Base-by-base conservation (phyloP, 2,888 invertebrate genomes). In the Augochlorella aurata region DNA sequence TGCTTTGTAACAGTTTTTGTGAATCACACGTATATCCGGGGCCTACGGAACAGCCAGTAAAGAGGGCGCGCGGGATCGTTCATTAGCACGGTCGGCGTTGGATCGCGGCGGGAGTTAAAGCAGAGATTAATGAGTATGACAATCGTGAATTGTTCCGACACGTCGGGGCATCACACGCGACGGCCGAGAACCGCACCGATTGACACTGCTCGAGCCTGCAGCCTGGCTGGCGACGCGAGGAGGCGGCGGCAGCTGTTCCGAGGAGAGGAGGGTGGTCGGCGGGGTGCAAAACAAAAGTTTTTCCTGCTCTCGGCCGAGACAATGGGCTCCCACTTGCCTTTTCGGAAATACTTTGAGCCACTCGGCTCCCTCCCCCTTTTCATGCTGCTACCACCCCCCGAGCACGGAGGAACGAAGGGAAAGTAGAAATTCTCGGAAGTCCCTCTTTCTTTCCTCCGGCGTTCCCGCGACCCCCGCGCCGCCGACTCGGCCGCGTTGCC, bases 321-420 rank as follows among this genome's bases (percentile, higher is more conserved):
- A 87, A 87, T 82, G 79, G 79, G 67, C 81, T 76, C 63, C 71
- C 73, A 76, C 79, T 83, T 82, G 76, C 81, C 82, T 85, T 85
- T 87, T 87, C 84, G 85, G 81, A 87, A 87, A 87, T 84, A 84
- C 76, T 85, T 85, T 77, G 71, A 76, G 77, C 73, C 77, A 77
- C 69, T 75, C 72, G 29, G 54, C 58, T 74, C 61, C 63, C 66
- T 61, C 49, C 76, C 54, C 68, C 61, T 58, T 70, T 65, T 74
- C 66, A 63, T 61, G 50, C 73, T 52, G 16, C 16, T 54, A 12
- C 68, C 75, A 45, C 54, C 65, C 45, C 16, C 47, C 10, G 68
- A 58, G 65, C 69, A 73, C 52, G 18, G 18, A 29, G 29, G 63
- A 10, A 67, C 79, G 66, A 47, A n/a, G 83, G 70, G 74, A 69